Base-by-base conservation (phyloP, 2,797 vertebrate species). In the Neosilurus mollespiculum region DNA sequence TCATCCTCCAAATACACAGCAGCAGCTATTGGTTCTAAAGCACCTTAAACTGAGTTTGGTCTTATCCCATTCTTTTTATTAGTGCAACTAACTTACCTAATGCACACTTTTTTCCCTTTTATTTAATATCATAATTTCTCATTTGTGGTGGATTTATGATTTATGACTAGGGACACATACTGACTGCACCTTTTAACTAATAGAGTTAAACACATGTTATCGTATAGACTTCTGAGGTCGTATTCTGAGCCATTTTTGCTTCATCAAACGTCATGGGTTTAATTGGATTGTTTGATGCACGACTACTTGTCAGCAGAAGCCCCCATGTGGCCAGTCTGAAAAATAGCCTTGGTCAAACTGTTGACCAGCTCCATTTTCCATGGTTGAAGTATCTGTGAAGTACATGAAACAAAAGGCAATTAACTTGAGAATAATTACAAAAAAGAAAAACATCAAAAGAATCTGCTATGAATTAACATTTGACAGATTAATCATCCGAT, bases 401-500 rank as follows among this genome's bases (percentile, higher is more conserved):
- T 49, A 81, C 76, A 73, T 77, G 37, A 86, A 82, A 61, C 75
- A 58, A 18, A 61, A 83, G 73, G 14, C 72, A 54, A 69, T 62
- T 64, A 53, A 65, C 72, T 84, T 30, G 80, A 61, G 67, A 87
- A 88, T 86, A 87, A 85, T 80, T 81, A 73, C 61, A 80, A 53
- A 24, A 73, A 49, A 84, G 30, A 30, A 30, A 82, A 61, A 62
- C 79, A 71, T 62, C 75, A 43, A 37, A 88, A 86, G 73, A 64
- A 87, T 86, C 77, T 30, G 56, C 64, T 72, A 54, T 83, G 81
- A 88, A 88, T 85, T 81, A 88, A 86, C 54, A 53, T 86, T 89
- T 84, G 88, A 88, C 87, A 87, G 84, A 85, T 84, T 78, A 88
- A 88, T 87, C 81, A 86, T 81, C 70, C 86, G 61, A 83, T 88